Base-by-base conservation (phyloP, 2,888 invertebrate genomes). In the Latheticus oryzae region DNA sequence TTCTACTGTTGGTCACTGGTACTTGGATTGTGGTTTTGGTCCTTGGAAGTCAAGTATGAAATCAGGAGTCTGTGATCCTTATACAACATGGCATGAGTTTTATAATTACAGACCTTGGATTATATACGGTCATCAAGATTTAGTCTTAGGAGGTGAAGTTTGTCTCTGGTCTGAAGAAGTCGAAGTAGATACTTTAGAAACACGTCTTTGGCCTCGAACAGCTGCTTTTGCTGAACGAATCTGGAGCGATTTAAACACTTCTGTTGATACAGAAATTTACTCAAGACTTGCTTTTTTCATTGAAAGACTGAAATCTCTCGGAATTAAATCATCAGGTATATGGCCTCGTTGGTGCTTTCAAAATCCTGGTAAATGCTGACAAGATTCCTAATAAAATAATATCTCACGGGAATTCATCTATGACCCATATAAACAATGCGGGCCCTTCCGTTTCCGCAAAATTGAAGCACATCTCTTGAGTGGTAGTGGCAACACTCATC, bases 111-210 rank as follows among this genome's bases (percentile, higher is more conserved):
- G 87, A 60, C 91, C 91, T 1, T 88, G 90, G 87, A 75, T 75
- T 72, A 79, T 81, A 51, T 78, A 77, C 8, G 75, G 76, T 71
- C 73, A 76, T 26, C 63, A 76, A 32, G 37, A 63, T 1, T 63
- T 68, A 57, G 75, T 85, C 13, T 78, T 87, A 40, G 93, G 93
- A 0, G 92, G 90, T 2, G 90, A 91, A 72, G 90, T 86, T 5
- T 90, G 91, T 58, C 82, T 91, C 70, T 93, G 93, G 93, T 86
- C 86, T 19, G 93, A 93, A 76, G 90, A 90, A 79, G 85, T 87
- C 26, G 88, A 85, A 40, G 83, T 87, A 66, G 84, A 84, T 51
- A 87, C 87, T 52, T 74, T 91, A 67, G 90, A 91, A 75, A 86
- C 87, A 63, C 84, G 91, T 73, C 79, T 92, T 70, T 93, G 92